Evolutionary conservation across 1,140 invertebrate genomes (phyloP).

Genomic region (Drosophila equinoxialis): DNA sequence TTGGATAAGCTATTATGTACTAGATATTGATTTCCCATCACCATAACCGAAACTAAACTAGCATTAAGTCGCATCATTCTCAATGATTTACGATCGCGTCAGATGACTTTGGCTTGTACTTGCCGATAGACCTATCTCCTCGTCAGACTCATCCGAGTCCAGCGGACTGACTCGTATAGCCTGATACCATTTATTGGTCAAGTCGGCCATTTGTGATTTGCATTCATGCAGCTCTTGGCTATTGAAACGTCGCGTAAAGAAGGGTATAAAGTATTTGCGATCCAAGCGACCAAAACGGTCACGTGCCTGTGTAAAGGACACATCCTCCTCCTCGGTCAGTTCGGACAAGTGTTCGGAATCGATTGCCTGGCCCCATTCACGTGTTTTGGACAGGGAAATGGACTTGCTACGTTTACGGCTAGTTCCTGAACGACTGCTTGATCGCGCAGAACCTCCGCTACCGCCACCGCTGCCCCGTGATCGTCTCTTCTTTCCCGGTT

Average conservation of each 20-base stretch:
- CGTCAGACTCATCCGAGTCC: constrained; percentile 86
- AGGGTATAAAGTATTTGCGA: constrained; percentile 96
- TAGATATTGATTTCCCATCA: constrained; percentile 12
- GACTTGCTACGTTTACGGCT: constrained; percentile 90
- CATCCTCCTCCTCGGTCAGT: constrained; percentile 95
- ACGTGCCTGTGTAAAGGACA: constrained; percentile 86
- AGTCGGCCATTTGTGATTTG: constrained; percentile 96
- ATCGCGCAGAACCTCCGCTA: constrained; percentile 11
- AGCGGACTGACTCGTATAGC: constrained; percentile 92
- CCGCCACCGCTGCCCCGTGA: constrained; percentile 34
- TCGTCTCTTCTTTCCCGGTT: constrained; percentile 84
- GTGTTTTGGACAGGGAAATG: constrained; percentile 97
- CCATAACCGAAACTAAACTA: constrained; percentile 28
- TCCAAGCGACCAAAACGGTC: constrained; percentile 95
- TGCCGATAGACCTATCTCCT: constrained; percentile 70
- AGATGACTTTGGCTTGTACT: constrained; percentile 75
- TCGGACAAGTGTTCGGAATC: constrained; percentile 98
- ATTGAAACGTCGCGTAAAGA: constrained; percentile 97
- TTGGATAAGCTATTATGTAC: constrained; percentile 11
- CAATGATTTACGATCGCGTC: constrained; percentile 58
- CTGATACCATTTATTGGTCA: constrained; percentile 98
- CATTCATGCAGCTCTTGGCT: constrained; percentile 97
- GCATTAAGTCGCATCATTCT: constrained; percentile 18
- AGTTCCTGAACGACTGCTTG: constrained; percentile 83
- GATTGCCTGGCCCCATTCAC: constrained; percentile 98